phyloP scores from a whole-genome alignment of 2,113 vertebrate genomes.

The Lepus americanus region DNA sequence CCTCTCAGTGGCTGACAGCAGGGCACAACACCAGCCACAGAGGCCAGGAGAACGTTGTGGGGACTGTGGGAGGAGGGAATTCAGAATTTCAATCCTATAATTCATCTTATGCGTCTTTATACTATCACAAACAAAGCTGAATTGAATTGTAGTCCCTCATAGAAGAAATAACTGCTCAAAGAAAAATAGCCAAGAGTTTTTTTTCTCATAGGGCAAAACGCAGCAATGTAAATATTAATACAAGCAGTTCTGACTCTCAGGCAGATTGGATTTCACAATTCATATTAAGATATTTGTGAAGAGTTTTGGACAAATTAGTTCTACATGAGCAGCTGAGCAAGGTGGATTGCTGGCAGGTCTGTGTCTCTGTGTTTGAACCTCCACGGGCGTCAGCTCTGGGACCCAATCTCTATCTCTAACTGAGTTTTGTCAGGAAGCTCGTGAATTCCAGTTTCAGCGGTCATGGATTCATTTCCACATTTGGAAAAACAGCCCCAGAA shows the following conservation, averaged over 20 bases:
- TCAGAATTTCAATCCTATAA: not conserved
- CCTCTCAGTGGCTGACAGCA: not conserved
- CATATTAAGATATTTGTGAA: not conserved
- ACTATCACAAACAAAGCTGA: not conserved
- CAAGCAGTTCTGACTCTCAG: not conserved
- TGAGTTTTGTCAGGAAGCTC: not conserved
- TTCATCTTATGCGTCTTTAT: not conserved
- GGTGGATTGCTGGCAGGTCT: accelerated
- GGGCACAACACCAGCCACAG: not conserved
- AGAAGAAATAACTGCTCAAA: not conserved
- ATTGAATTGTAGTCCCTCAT: accelerated
- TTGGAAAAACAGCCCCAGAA: accelerated
- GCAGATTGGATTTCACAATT: not conserved
- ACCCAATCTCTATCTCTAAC: accelerated
- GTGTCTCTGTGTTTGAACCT: accelerated
- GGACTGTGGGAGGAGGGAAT: not conserved
- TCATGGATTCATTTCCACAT: not conserved
- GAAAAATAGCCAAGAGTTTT: not conserved
- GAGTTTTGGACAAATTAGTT: not conserved
- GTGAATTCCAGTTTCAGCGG: not conserved
- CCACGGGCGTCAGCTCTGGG: accelerated
- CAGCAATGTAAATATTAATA: not conserved
- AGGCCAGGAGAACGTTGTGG: not conserved
- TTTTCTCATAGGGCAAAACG: not conserved
- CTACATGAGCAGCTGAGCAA: accelerated